Percentiles rank a stretch among this genome's conserved stretches.
phyloP scores from a whole-genome alignment of 2,797 vertebrate genomes.

The Spinus olivaceus region DNA sequence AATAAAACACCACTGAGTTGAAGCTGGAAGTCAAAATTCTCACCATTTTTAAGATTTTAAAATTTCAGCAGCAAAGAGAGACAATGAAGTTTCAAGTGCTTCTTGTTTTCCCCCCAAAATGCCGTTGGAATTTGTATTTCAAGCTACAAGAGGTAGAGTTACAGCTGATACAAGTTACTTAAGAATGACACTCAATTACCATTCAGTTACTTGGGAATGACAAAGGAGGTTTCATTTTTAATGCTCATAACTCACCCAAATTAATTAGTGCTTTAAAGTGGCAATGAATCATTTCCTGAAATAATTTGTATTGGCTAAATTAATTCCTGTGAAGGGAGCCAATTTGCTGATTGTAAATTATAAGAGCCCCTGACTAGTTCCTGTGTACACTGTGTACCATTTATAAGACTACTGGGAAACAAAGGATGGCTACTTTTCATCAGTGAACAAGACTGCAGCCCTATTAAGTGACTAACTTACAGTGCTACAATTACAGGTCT shows the following conservation, averaged over 20 bases:
- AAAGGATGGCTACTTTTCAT: slow-evolving; percentile 45
- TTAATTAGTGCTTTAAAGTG: slow-evolving; percentile 46
- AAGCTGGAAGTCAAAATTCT: background rate
- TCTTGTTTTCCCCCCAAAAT: background rate
- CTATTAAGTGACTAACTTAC: slow-evolving; percentile 6
- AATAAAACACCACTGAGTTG: background rate
- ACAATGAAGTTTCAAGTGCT: background rate
- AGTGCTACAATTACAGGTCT: background rate
- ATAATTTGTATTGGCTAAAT: slow-evolving; percentile 60
- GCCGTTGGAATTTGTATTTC: background rate
- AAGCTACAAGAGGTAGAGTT: background rate
- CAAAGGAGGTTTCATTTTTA: slow-evolving; percentile 51
- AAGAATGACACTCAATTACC: slow-evolving; percentile 23
- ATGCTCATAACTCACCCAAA: slow-evolving; percentile 46
- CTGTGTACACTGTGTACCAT: background rate
- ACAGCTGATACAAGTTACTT: background rate
- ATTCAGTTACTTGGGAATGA: slow-evolving; percentile 36
- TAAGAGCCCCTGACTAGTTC: slow-evolving; percentile 1
- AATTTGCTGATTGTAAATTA: slow-evolving; percentile 56
- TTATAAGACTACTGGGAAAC: slow-evolving; percentile 46
- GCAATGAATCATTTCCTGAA: slow-evolving; percentile 58
- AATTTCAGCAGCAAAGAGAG: background rate
- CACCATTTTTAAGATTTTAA: background rate
- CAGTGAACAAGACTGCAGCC: slow-evolving; percentile 9
- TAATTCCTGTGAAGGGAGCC: slow-evolving; percentile 50